phyloP scores from a whole-genome alignment of 2,113 vertebrate species.

The Pseudorasbora parva region DNA sequence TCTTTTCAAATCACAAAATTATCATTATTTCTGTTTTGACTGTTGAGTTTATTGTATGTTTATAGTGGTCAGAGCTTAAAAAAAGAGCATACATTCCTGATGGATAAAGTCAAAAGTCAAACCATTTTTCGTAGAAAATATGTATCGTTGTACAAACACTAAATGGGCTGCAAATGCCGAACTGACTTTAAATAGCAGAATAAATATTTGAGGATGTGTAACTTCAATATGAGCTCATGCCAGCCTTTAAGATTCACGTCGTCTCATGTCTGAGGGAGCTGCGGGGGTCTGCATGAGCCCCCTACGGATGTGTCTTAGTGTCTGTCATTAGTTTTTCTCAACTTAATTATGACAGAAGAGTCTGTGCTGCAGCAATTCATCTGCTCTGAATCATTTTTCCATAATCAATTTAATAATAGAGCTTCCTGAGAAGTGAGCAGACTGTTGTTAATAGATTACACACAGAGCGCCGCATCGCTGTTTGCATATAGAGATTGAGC shows the following conservation, averaged over 20 bases:
- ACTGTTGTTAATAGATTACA: constrained; percentile 52
- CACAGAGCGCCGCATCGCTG: constrained; percentile 23
- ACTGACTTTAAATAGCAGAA: background rate
- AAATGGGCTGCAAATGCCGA: background rate
- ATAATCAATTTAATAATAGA: constrained; percentile 42
- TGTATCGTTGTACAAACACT: too few relatives aligned
- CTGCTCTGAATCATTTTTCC: constrained; percentile 26
- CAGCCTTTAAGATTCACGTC: background rate
- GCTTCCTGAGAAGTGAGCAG: constrained; percentile 31
- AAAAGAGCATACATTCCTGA: background rate
- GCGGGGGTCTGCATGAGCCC: constrained; percentile 3
- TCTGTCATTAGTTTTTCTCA: constrained; percentile 2
- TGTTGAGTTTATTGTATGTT: background rate
- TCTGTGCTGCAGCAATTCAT: constrained; percentile 37
- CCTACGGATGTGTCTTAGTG: background rate
- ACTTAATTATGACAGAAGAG: constrained; percentile 43
- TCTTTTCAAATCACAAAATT: too few relatives aligned
- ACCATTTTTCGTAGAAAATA: background rate
- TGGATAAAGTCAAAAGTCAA: background rate
- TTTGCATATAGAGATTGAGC: constrained; percentile 23
- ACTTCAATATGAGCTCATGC: background rate
- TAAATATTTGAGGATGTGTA: background rate
- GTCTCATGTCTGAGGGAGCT: background rate
- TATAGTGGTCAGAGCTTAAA: background rate
- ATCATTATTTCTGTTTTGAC: background rate